These are phyloP conservation scores for Pelodiscus sinensis DNA, from an alignment of 2,113 vertebrate species.

Conservation along the genomic window DNA sequence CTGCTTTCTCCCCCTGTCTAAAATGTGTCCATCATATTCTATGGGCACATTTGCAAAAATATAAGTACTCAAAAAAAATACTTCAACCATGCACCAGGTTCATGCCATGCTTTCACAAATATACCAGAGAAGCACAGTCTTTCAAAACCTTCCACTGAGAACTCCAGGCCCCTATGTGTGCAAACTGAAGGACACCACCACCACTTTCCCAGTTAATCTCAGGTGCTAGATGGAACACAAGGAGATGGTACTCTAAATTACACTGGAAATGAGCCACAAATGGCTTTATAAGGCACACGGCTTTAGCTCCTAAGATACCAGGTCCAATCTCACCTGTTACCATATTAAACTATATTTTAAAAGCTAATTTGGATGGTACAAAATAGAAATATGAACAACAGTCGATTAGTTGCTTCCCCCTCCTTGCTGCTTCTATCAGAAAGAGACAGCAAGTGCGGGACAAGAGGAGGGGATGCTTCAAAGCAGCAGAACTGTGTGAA, in stretches of 20 bases:
- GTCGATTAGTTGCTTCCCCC: too few species aligned
- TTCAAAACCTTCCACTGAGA: background rate
- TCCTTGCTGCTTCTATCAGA: too few species aligned
- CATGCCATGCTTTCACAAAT: background rate
- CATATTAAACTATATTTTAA: background rate
- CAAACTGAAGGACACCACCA: background rate
- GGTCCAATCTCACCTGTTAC: too few species aligned
- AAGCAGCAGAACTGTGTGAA: too few species aligned
- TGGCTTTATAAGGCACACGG: fast-evolving
- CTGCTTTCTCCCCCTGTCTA: background rate
- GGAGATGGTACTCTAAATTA: background rate
- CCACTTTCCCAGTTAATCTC: background rate
- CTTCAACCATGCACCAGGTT: fast-evolving
- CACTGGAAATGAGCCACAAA: background rate
- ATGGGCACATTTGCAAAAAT: background rate
- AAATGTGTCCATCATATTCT: background rate
- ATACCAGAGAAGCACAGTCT: background rate
- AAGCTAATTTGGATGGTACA: background rate
- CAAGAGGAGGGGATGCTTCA: too few species aligned
- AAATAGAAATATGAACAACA: too few species aligned
- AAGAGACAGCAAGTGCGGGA: too few species aligned
- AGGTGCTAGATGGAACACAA: background rate
- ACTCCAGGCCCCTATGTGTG: background rate
- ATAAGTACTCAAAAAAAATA: background rate
- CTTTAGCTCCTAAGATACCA: too few species aligned